Conservation (phyloP, 2,888 invertebrate species). For the Tenthredo amoena region DNA sequence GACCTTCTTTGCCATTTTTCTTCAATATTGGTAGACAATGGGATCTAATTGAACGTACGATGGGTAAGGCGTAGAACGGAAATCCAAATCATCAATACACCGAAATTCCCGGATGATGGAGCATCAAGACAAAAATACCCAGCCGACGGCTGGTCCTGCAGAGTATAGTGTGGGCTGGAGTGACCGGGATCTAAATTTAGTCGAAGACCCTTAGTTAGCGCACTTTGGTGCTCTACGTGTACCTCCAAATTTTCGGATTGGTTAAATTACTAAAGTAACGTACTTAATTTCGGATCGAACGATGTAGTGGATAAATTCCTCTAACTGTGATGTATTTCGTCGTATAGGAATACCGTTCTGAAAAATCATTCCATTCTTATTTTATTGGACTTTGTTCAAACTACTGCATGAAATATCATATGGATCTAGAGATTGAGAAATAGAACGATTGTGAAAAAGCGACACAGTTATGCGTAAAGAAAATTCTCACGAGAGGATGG, state of each 20-base stretch:
- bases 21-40: background rate
- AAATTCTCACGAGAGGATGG: background rate
- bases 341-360: background rate
- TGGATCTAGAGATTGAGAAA: too few species aligned
- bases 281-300: background rate
- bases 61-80: background rate
- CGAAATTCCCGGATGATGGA: constrained; percentile 4
- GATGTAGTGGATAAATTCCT: background rate
- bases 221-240: background rate
- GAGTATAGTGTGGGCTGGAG: constrained; percentile 5
- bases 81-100: background rate
- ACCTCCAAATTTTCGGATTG: background rate
- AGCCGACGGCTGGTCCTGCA: background rate
- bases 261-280: background rate
- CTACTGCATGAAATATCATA: too few species aligned
- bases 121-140: background rate
- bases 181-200: constrained; percentile 19
- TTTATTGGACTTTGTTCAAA: too few species aligned
- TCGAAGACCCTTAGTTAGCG: background rate
- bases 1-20: background rate
- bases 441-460: too few species aligned
- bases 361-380: background rate
- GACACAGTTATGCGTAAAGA: background rate
- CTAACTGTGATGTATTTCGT: background rate
- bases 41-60: background rate